phyloP scores from a whole-genome alignment of 2,113 vertebrate genomes.

The Eupsittula cactorum region DNA sequence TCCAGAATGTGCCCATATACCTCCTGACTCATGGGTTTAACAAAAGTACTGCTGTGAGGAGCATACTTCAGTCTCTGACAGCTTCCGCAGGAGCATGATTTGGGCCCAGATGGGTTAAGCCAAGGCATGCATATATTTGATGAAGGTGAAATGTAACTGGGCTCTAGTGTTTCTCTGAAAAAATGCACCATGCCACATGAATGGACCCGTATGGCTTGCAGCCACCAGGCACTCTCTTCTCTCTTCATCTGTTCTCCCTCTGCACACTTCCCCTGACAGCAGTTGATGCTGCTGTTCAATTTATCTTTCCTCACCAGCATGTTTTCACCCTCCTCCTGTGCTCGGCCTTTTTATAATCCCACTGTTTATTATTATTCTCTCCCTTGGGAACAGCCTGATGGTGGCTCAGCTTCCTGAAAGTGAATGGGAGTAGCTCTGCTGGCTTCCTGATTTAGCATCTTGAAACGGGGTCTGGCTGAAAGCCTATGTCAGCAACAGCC shows the following conservation, averaged over 20 bases:
- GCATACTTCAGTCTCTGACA: neutral
- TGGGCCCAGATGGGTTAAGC: neutral
- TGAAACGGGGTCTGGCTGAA: neutral
- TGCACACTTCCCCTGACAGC: neutral
- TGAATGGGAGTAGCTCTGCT: neutral
- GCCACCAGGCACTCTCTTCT: neutral
- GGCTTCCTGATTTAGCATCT: neutral
- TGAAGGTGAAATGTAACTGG: neutral
- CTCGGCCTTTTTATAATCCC: neutral
- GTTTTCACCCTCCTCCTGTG: neutral
- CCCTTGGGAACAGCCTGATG: neutral
- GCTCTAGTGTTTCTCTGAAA: neutral
- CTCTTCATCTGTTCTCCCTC: neutral
- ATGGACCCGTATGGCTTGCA: neutral
- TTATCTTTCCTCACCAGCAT: neutral
- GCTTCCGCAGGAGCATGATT: too few relatives aligned
- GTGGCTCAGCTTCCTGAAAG: neutral
- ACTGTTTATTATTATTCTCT: neutral
- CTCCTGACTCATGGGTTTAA: neutral
- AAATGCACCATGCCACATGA: neutral
- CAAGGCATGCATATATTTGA: rapidly evolving
- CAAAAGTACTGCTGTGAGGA: neutral
- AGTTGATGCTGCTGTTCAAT: neutral
- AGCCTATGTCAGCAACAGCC: neutral
- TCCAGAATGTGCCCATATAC: too few relatives aligned